Conservation (phyloP, 2,797 vertebrate genomes). For the Lagorchestes hirsutus region DNA sequence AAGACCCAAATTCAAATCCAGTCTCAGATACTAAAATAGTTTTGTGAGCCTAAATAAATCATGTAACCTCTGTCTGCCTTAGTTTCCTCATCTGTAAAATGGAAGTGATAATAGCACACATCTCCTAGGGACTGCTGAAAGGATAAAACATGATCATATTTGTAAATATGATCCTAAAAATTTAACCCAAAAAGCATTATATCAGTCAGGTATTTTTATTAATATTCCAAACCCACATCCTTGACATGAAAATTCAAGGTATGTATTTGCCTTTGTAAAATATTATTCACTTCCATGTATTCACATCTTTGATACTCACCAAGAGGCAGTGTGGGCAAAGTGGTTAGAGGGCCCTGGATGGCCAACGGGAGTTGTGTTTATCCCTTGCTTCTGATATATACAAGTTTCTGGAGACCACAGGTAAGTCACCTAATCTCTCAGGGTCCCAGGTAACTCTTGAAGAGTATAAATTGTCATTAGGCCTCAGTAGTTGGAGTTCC, state of each 20-base stretch:
- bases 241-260: neutral
- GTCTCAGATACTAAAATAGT: neutral
- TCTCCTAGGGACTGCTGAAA: neutral
- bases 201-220: neutral
- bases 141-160: neutral
- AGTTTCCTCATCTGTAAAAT: neutral
- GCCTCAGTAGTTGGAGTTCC: neutral
- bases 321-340: neutral
- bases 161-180: neutral
- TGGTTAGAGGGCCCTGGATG: neutral
- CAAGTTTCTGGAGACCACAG: neutral
- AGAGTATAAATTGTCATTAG: neutral
- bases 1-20: neutral
- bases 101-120: neutral
- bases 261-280: constrained; percentile 36
- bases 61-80: neutral
- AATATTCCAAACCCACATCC: constrained; percentile 38
- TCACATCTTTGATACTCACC: constrained; percentile 45
- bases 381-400: neutral
- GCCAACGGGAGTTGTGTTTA: neutral
- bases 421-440: neutral
- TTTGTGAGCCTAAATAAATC: neutral
- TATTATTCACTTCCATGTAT: constrained; percentile 52
- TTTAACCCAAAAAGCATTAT: neutral
- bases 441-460: neutral